phyloP scores from a whole-genome alignment of 2,888 invertebrate species.

The Glyphotaelius pellucidus region DNA sequence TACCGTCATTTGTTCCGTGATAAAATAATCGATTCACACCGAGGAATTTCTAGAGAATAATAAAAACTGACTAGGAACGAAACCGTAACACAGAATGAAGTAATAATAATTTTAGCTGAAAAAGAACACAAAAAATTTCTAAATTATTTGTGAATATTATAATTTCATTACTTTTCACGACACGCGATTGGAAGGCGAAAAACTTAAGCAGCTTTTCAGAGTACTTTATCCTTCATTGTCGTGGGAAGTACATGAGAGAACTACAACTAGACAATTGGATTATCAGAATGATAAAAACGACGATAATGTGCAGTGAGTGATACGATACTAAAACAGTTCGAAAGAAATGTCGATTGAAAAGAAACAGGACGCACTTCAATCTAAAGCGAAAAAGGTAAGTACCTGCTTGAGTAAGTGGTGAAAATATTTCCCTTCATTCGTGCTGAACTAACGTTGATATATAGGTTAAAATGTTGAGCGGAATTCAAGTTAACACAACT shows the following conservation, averaged over 20 bases:
- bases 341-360: not conserved
- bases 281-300: not conserved
- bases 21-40: not conserved
- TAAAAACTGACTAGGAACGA: constrained; percentile 8
- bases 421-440: constrained; percentile 34
- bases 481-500: constrained; percentile 33
- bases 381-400: constrained; percentile 3
- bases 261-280: not conserved
- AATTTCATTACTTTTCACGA: constrained; percentile 33
- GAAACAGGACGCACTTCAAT: constrained; percentile 14
- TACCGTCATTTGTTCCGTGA: not conserved
- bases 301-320: not conserved
- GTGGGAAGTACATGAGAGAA: not conserved
- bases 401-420: not conserved
- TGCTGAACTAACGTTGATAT: constrained; percentile 55
- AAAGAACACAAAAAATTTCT: constrained; percentile 2
- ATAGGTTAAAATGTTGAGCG: constrained; percentile 52
- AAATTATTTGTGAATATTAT: constrained; percentile 31
- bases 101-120: constrained; percentile 13
- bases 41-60: constrained; percentile 14
- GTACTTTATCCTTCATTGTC: not conserved
- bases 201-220: not conserved
- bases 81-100: constrained; percentile 31
- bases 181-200: not conserved
- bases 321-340: not conserved